Evolutionary conservation across 2,797 vertebrate species (phyloP).

Genomic region (Hyperoplus immaculatus): DNA sequence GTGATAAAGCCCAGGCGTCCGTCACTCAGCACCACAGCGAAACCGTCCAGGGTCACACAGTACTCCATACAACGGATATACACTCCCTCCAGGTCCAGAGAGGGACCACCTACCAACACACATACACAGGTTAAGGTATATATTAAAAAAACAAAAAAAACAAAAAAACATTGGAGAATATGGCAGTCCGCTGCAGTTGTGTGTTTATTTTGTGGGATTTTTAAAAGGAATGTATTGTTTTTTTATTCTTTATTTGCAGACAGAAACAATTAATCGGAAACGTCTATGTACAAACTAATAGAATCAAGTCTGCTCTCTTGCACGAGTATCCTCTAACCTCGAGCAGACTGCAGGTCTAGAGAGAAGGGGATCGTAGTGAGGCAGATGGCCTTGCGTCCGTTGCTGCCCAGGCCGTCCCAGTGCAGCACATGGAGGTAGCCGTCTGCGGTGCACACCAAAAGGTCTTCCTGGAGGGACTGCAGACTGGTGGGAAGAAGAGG

Average conservation of each 20-base stretch:
- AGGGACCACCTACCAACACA: conserved; percentile 89
- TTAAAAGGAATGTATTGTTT: background rate
- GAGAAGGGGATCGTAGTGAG: conserved; percentile 96
- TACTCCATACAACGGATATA: conserved; percentile 95
- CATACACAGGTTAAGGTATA: background rate
- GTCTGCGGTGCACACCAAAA: conserved; percentile 94
- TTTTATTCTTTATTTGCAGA: background rate
- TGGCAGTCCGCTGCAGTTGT: background rate
- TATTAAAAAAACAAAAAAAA: background rate
- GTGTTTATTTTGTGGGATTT: background rate
- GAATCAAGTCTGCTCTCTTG: background rate
- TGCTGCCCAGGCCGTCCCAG: conserved; percentile 93
- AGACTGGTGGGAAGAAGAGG: conserved; percentile 81
- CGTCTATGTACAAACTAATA: background rate
- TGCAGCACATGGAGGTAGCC: conserved; percentile 96
- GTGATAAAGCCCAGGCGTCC: conserved; percentile 97
- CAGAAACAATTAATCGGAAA: background rate
- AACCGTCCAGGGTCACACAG: conserved; percentile 94
- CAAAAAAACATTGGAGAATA: background rate
- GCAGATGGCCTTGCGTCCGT: conserved; percentile 95
- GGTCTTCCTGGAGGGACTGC: conserved; percentile 93
- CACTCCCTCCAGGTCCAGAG: conserved; percentile 92
- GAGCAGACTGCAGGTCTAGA: conserved; percentile 94
- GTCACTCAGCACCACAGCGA: conserved; percentile 97
- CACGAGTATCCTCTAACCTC: conserved; percentile 85